Evolutionary conservation across 2,888 invertebrate species (phyloP), one percentile per base, ranked within the genome.

Genomic region (Nomada flava): DNA sequence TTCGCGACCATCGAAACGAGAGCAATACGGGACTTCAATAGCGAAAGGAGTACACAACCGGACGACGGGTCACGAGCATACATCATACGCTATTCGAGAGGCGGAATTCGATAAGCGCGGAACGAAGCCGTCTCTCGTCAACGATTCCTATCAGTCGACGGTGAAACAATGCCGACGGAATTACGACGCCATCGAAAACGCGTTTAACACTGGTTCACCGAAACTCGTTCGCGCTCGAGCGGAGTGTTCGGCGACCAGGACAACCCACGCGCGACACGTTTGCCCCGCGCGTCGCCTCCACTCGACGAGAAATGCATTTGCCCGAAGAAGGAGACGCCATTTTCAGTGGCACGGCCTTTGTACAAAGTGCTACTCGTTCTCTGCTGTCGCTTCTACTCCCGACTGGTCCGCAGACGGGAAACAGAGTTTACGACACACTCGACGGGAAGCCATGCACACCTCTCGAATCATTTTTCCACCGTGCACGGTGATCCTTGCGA

Each of bases 361-460:
- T 78, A 82, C 78, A 86, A 89, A 90, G 86, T 85, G 79, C 87
- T 86, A 86, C 86, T 85, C 89, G 84, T 90, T 88, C 85, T 72
- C 84, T 62, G 85, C 79, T 79, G 85, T 81, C 84, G 74, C 65
- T 69, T 79, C 83, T 81, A 59, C 82, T 76, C 84, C 74, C 73
- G 60, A 57, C 75, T 29, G 23, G 52, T 52, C 69, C 29, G 42
- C 57, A 20, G 15, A 23, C n/a, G 47, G 59, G 67, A 75, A 59
- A 70, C 62, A 77, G 59, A 63, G 76, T 76, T 70, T 74, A 74
- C 75, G 63, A 26, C 50, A 67, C 53, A 7, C 36, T 36, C 36
- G 36, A 29, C 53, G 50, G 18, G 59, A 67, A 72, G 36, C n/a
- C 67, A 26, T 47, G 55, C 29, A 18, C 36, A 26, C 53, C 26